Conservation (phyloP, 2,113 vertebrate genomes). For the Bufo gargarizans region DNA sequence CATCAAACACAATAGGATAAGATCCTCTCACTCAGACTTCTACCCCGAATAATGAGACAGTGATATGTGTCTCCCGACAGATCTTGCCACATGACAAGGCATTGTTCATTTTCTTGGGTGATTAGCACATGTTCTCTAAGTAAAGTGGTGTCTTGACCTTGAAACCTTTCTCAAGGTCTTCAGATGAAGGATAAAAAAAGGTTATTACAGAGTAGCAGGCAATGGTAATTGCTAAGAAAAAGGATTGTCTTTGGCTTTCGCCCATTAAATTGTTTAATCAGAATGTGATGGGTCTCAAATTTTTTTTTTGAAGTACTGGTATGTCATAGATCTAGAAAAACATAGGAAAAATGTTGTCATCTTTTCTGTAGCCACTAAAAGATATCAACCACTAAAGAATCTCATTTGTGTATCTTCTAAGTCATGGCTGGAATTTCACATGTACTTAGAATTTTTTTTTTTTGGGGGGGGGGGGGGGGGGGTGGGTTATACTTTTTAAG, state of each 20-base stretch:
- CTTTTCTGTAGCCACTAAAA: too few species aligned
- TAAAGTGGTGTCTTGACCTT: constrained; percentile 33
- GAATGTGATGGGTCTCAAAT: neutral
- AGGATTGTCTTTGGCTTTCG: neutral
- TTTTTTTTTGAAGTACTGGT: neutral
- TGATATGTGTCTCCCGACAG: constrained; percentile 1
- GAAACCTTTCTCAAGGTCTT: neutral
- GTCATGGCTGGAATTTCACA: neutral
- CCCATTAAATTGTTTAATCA: constrained; percentile 24
- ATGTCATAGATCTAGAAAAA: neutral
- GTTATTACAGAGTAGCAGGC: neutral
- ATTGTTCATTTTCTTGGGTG: neutral
- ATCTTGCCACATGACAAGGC: neutral
- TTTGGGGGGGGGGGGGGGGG: too few species aligned
- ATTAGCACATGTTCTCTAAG: neutral
- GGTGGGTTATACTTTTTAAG: too few species aligned
- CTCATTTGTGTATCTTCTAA: too few species aligned
- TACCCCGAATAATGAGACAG: constrained; percentile 17
- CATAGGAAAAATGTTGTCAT: too few species aligned
- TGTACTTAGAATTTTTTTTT: neutral
- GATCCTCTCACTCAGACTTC: neutral
- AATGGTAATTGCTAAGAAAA: neutral
- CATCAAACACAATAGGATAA: constrained; percentile 36
- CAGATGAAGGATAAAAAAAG: constrained; percentile 5
- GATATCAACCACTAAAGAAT: too few species aligned